Evolutionary conservation across 2,888 invertebrate species (phyloP), one percentile per base, ranked within the genome.

Genomic region (Metopia argyrocephala): DNA sequence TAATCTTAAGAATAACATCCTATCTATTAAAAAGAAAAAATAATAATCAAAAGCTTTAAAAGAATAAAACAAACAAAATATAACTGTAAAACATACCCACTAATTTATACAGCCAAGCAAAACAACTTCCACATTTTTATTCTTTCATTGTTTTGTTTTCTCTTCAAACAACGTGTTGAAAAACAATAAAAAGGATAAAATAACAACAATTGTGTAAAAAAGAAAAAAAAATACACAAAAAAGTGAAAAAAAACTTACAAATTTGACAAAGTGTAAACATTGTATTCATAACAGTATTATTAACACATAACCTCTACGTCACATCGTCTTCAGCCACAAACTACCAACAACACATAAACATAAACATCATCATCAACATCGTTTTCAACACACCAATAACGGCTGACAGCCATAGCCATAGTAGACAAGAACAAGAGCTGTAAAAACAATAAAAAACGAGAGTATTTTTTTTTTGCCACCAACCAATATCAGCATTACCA

Each of bases 241-340:
- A 76, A 69, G 31, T 50, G 28, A 61, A 76, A 71, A 71, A 66
- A 71, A 71, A 70, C 66, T 71, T 46, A 81, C 78, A 81, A 81
- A 81, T 81, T 81, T 81, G 81, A 81, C 81, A 78, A 75, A 81
- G 81, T 81, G 81, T 81, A 82, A 74, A 82, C 76, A 82, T 76
- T 75, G 83, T 83, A 83, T 83, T 82, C 81, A 81, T 83, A 83
- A 84, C 84, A 84, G 84, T 84, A 84, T 84, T 84, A 84, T 84
- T 84, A 84, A 84, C 84, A 84, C 84, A 76, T 82, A 81, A 76
- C 76, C 81, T 38, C 38, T 78, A 82, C 82, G 71, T 80, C 81
- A 81, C 81, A 75, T 70, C 78, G 56, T 75, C 81, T 74, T 76
- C 79, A 61, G 54, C 74, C 54, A 18, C 66, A 71, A 52, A n/a